A percentile compares a stretch with the other conserved stretches of the same genome.
phyloP scores from a whole-genome alignment of 2,113 vertebrate genomes.

The Otus sunia region DNA sequence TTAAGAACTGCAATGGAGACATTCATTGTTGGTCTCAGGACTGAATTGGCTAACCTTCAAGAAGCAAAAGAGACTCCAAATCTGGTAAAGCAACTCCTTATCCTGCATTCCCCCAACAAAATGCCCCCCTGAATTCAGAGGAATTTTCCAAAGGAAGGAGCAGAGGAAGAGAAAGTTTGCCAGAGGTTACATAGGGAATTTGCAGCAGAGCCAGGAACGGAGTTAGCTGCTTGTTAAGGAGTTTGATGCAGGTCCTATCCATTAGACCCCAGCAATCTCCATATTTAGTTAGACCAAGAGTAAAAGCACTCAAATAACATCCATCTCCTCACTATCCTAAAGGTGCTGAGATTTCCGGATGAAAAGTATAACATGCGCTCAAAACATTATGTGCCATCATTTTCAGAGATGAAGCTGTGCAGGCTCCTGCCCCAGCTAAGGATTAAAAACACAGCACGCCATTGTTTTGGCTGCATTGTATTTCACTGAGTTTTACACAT shows the following conservation, averaged over 20 bases:
- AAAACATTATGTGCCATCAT: neutral
- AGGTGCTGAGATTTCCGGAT: neutral
- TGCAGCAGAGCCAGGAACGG: conserved; percentile 22
- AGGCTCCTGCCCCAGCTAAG: neutral
- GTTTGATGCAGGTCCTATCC: conserved; percentile 5
- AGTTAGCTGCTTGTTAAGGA: conserved; percentile 17
- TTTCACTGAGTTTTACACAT: neutral
- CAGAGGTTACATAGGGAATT: conserved; percentile 59
- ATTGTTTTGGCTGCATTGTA: neutral
- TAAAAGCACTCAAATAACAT: neutral
- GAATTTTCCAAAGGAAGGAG: conserved; percentile 59
- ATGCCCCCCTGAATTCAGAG: conserved; percentile 47
- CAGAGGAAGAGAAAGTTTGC: conserved; percentile 50
- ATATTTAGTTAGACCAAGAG: neutral
- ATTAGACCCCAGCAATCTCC: neutral
- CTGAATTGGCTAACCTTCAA: conserved; percentile 20
- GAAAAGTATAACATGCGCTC: neutral
- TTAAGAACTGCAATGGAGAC: conserved; percentile 20
- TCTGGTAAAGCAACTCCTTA: conserved; percentile 32
- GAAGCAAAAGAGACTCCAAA: conserved; percentile 21
- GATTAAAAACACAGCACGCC: neutral
- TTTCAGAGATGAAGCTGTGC: neutral
- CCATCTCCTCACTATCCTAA: neutral
- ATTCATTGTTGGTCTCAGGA: neutral
- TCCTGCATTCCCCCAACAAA: conserved; percentile 39